Evolutionary conservation across 2,113 vertebrate species (phyloP), one percentile per base, ranked within the genome.

Genomic region (Chloebia gouldiae): DNA sequence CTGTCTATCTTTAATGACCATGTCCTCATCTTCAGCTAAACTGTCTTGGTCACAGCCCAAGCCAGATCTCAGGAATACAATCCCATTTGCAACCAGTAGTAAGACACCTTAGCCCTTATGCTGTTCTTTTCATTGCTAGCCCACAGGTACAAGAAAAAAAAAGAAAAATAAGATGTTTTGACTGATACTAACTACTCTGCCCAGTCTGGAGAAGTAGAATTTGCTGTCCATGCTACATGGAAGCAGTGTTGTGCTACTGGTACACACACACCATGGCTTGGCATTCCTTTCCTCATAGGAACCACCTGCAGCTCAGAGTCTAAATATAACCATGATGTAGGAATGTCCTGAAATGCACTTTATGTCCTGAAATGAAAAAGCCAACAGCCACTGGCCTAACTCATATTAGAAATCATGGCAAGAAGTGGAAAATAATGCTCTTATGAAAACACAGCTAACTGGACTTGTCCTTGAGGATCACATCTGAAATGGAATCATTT

Each of bases 401-500:
- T 89, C 19, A 61, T 3, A 0, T 51, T 45, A 68, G 76, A 89
- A 71, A 61, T 88, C 88, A 76, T 21, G 31, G 42, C 50, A 84
- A 96, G 76, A 83, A 88, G 77, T 39, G 64, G 40, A 95, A 88
- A 88, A 81, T 49, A 78, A 75, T 0, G 15, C 40, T 73, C 30
- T 92, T 75, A 79, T 16, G 4, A 95, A 96, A 96, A 93, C 40
- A 92, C 57, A 87, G 39, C 13, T 47, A 92, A 91, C 61, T 59
- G 50, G 60, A 92, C 73, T 81, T 30, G 13, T 92, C 87, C 66
- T 96, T 9, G 1, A 96, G 92, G 95, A 91, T 75, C 71, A 94
- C 13, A 20, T 96, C 96, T 97, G 82, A 95, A 92, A 80, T 30
- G 35, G 89, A 90, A 81, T 89, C 1, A 63, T 33, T 69, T 89